These are phyloP conservation scores for Ara ararauna DNA, from an alignment of 2,797 vertebrate species.

Conservation along the genomic window DNA sequence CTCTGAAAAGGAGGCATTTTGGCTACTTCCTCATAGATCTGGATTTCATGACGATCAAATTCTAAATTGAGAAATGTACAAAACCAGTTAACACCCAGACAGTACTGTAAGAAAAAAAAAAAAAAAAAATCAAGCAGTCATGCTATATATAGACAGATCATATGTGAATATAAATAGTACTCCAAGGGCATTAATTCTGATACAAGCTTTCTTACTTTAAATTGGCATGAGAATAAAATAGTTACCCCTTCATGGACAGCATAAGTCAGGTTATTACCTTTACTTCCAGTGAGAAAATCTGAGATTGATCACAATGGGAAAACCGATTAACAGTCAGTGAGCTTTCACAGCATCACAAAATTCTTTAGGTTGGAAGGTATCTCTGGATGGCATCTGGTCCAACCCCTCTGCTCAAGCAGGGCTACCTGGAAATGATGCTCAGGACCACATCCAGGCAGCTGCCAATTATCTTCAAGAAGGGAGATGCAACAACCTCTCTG, in stretches of 20 bases:
- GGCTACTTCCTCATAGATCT: slow-evolving; percentile 97
- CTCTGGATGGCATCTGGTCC: neutral
- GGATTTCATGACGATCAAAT: slow-evolving; percentile 98
- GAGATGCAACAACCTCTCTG: neutral
- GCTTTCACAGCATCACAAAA: neutral
- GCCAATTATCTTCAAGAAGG: neutral
- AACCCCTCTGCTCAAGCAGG: neutral
- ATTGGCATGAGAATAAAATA: neutral
- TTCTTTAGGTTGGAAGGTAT: neutral
- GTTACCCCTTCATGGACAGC: neutral
- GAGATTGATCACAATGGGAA: neutral
- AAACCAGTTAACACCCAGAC: neutral
- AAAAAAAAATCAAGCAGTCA: neutral
- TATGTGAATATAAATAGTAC: neutral
- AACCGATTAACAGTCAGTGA: neutral
- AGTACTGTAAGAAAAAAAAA: neutral
- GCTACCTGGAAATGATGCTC: neutral
- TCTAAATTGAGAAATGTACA: slow-evolving; percentile 78
- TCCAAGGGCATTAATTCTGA: neutral
- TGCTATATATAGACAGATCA: neutral
- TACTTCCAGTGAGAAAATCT: neutral
- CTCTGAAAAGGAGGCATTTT: slow-evolving; percentile 99
- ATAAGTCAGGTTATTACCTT: neutral
- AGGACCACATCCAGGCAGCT: neutral
- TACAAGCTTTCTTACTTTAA: neutral